phyloP scores from a whole-genome alignment of 2,113 vertebrate genomes.

The Petroica traversi region DNA sequence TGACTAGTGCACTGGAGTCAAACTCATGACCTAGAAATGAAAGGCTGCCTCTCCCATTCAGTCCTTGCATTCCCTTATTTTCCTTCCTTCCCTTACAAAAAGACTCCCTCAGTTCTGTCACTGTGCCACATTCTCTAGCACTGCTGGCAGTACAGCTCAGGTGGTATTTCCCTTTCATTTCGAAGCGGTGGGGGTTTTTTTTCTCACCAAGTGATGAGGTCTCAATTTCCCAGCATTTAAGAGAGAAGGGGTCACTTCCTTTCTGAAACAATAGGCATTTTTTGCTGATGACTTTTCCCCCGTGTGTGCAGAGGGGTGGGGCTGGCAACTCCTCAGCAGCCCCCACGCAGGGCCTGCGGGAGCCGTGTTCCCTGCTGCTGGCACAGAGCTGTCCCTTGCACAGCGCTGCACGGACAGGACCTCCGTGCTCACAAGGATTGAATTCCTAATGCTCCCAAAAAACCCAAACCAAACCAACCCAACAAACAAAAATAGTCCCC shows the following conservation, averaged over 20 bases:
- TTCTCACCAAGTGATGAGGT: conserved; percentile 9
- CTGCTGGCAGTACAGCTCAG: background rate
- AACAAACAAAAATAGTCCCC: background rate
- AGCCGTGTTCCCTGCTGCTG: background rate
- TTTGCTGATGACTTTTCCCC: conserved; percentile 18
- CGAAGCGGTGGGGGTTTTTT: background rate
- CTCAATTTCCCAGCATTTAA: conserved; percentile 45
- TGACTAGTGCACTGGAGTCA: background rate
- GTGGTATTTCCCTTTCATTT: conserved; percentile 46
- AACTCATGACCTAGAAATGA: background rate
- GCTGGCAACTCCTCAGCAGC: background rate
- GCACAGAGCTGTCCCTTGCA: background rate
- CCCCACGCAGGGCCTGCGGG: rapidly evolving
- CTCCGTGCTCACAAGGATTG: background rate
- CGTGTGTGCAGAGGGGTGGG: background rate
- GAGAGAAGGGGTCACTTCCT: conserved; percentile 60
- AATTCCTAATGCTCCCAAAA: background rate
- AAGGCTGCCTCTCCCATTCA: background rate
- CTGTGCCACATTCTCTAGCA: background rate
- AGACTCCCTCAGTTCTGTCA: background rate
- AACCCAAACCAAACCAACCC: background rate
- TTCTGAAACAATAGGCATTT: conserved; percentile 70
- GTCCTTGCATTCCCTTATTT: background rate
- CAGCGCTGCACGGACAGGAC: rapidly evolving
- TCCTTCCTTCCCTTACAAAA: conserved; percentile 21